Evolutionary conservation across 2,797 vertebrate genomes (phyloP).

Genomic region (Xiphophorus birchmanni): DNA sequence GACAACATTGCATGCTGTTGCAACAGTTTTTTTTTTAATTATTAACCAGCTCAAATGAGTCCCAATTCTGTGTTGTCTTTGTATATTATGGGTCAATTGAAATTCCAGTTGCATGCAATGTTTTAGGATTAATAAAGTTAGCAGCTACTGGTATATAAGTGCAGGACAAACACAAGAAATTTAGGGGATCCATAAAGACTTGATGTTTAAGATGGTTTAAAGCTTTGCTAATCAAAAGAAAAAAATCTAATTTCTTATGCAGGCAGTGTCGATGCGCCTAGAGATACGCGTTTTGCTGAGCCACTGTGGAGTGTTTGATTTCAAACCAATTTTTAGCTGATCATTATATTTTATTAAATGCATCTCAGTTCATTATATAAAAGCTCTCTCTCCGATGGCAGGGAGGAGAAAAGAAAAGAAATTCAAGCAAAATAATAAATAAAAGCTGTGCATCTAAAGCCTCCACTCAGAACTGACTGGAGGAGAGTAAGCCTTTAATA

Average conservation of each 20-base stretch:
- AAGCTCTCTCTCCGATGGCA: slow-evolving; percentile 43
- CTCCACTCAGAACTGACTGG: slow-evolving; percentile 27
- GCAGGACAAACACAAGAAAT: slow-evolving; percentile 56
- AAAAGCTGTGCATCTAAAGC: slow-evolving; percentile 49
- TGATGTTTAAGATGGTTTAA: slow-evolving; percentile 57
- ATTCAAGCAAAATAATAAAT: not conserved
- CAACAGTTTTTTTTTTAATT: slow-evolving; percentile 60
- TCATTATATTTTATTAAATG: slow-evolving; percentile 81
- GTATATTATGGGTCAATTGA: slow-evolving; percentile 49
- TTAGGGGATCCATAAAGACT: slow-evolving; percentile 48
- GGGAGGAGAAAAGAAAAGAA: slow-evolving; percentile 14
- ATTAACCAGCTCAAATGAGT: slow-evolving; percentile 56
- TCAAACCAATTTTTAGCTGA: slow-evolving; percentile 78
- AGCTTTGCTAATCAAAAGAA: slow-evolving; percentile 59
- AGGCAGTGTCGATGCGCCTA: slow-evolving; percentile 71
- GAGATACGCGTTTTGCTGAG: slow-evolving; percentile 78
- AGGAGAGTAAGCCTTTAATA: slow-evolving; percentile 48
- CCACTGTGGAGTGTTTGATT: slow-evolving; percentile 74
- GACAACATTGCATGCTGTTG: slow-evolving; percentile 49
- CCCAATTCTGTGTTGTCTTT: slow-evolving; percentile 37
- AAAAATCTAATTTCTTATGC: slow-evolving; percentile 68
- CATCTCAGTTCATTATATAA: slow-evolving; percentile 74
- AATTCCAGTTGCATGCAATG: slow-evolving; percentile 58
- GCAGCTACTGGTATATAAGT: slow-evolving; percentile 55
- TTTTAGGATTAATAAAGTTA: slow-evolving; percentile 66